These are phyloP conservation scores for Coregonus suidteri DNA, from an alignment of 2,797 vertebrate species.

Conservation along the genomic window DNA sequence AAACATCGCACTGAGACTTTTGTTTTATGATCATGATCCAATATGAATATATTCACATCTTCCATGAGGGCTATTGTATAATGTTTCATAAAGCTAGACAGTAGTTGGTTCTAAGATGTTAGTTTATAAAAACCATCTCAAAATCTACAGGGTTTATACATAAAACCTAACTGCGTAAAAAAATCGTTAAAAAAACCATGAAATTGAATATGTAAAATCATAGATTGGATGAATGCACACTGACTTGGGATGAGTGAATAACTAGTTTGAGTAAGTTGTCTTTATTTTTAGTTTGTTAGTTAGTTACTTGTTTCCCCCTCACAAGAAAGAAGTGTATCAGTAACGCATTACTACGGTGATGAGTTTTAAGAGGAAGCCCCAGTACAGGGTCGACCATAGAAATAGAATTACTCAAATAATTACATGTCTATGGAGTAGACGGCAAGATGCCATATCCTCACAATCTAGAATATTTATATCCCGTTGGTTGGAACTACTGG, in stretches of 20 bases:
- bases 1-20: conserved; percentile 16
- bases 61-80: conserved; percentile 64
- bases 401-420: background rate
- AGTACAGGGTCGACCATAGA: background rate
- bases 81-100: conserved; percentile 65
- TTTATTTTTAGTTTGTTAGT: background rate
- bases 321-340: background rate
- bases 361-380: background rate
- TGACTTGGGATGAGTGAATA: background rate
- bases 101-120: conserved; percentile 48
- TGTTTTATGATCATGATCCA: conserved; percentile 55
- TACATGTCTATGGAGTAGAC: conserved; percentile 15
- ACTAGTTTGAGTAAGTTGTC: background rate
- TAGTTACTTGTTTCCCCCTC: background rate
- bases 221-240: background rate
- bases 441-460: conserved; percentile 55
- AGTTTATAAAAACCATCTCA: too few relatives aligned
- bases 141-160: background rate
- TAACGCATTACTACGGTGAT: background rate
- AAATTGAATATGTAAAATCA: background rate
- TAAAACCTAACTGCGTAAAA: background rate
- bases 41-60: conserved; percentile 45
- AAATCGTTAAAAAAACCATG: conserved; percentile 19
- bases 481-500: conserved; percentile 78
- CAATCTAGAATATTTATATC: conserved; percentile 59